phyloP scores from a whole-genome alignment of 2,113 vertebrate genomes.

The Emydura subglobosa region DNA sequence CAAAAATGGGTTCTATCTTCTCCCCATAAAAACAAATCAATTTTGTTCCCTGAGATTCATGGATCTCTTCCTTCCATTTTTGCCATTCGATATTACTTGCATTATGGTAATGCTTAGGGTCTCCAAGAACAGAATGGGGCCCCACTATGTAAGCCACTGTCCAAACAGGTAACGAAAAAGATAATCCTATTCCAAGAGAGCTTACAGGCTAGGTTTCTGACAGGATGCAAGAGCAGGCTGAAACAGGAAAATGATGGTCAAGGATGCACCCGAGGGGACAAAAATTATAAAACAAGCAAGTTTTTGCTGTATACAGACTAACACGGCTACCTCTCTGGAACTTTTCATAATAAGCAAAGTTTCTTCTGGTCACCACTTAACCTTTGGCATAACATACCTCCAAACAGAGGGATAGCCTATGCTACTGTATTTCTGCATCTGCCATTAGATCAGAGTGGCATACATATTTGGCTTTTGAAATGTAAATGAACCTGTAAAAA shows the following conservation, averaged over 20 bases:
- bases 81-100: not conserved
- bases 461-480: not conserved
- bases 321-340: too few species aligned
- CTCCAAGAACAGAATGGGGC: slow-evolving; percentile 9
- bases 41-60: not conserved
- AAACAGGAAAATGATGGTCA: slow-evolving; percentile 27
- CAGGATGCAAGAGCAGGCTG: not conserved
- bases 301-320: not conserved
- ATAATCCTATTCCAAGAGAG: slow-evolving; percentile 17
- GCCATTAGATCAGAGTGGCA: not conserved
- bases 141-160: not conserved
- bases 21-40: not conserved
- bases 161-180: slow-evolving; percentile 2
- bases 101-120: slow-evolving; percentile 40
- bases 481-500: slow-evolving; percentile 3
- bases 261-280: not conserved
- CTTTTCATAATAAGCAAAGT: not conserved
- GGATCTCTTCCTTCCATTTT: not conserved
- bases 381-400: not conserved
- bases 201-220: slow-evolving; percentile 36
- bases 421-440: not conserved
- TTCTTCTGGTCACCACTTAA: not conserved
- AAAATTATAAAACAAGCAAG: fast-evolving
- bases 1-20: not conserved
- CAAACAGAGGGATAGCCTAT: not conserved